Conservation (phyloP, 2,113 vertebrate genomes). For the Monarcha castaneiventris region DNA sequence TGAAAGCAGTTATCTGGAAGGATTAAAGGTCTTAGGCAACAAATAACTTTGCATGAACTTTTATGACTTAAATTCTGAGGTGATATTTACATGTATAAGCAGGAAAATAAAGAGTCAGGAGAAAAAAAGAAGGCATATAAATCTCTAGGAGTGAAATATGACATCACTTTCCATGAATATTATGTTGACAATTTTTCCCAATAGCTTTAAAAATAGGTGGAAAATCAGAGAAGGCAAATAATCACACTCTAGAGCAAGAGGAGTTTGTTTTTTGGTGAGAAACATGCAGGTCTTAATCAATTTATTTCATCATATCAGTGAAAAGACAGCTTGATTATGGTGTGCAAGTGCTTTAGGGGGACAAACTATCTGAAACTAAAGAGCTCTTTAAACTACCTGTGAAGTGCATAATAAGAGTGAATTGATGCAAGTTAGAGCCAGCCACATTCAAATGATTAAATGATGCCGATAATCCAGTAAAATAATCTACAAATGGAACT, state of each 20-base stretch:
- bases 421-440: not conserved
- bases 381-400: not conserved
- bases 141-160: not conserved
- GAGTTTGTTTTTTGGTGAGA: not conserved
- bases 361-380: not conserved
- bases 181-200: not conserved
- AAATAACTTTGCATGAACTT: not conserved
- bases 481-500: not conserved
- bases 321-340: not conserved
- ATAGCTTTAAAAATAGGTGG: not conserved
- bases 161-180: not conserved
- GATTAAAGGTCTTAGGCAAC: not conserved
- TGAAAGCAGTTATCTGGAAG: not conserved
- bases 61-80: not conserved
- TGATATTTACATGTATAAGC: not conserved
- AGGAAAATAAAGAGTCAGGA: not conserved
- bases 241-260: not conserved
- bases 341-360: not conserved
- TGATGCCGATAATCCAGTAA: not conserved
- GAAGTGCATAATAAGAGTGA: not conserved
- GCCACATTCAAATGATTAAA: not conserved
- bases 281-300: not conserved
- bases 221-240: not conserved
- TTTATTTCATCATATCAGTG: not conserved
- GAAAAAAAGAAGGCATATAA: not conserved